phyloP scores from a whole-genome alignment of 2,888 invertebrate species.

The Mythimna impura region DNA sequence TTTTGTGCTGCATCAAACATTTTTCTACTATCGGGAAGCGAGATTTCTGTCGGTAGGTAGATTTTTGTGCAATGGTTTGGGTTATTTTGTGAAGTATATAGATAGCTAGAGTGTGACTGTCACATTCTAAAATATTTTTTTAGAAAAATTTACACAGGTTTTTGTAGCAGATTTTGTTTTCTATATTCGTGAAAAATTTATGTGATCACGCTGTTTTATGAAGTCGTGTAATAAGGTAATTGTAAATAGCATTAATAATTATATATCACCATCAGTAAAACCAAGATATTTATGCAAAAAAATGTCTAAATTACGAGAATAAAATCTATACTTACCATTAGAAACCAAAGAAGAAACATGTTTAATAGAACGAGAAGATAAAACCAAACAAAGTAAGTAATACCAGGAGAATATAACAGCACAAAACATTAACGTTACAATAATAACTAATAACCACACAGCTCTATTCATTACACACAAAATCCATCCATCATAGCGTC shows the following conservation, averaged over 20 bases:
- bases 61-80: slow-evolving; percentile 31
- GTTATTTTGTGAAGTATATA: slow-evolving; percentile 19
- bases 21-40: slow-evolving; percentile 57
- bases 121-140: slow-evolving; percentile 19
- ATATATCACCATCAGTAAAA: background rate
- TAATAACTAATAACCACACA: slow-evolving; percentile 22
- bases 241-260: background rate
- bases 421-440: slow-evolving; percentile 10
- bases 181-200: background rate
- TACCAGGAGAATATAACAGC: background rate
- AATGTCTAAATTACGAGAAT: background rate
- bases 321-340: background rate
- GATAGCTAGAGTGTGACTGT: slow-evolving; percentile 20
- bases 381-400: background rate
- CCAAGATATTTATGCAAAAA: background rate
- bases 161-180: background rate
- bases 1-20: slow-evolving; percentile 61
- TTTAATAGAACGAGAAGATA: background rate
- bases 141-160: background rate
- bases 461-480: slow-evolving; percentile 25
- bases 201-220: background rate
- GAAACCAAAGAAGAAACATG: background rate
- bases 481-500: slow-evolving; percentile 38
- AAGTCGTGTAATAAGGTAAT: background rate
- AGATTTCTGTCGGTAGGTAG: slow-evolving; percentile 27